Evolutionary conservation across 2,888 invertebrate genomes (phyloP).

Genomic region (Tetranychus piercei): DNA sequence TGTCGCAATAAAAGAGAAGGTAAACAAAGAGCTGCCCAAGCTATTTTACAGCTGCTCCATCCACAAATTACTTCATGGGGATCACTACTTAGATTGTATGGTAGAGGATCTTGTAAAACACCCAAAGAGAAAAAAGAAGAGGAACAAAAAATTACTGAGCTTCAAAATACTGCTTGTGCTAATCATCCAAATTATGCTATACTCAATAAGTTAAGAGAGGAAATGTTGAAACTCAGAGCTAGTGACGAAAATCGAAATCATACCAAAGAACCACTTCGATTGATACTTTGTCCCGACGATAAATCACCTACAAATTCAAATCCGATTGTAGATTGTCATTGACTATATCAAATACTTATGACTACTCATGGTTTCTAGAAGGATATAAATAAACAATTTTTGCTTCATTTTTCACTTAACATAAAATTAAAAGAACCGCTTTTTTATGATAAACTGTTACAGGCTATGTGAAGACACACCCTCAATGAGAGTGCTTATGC

Average conservation of each 20-base stretch:
- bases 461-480: too few relatives aligned
- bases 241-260: background rate
- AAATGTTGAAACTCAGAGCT: slow-evolving; percentile 47
- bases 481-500: too few relatives aligned
- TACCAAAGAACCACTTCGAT: slow-evolving; percentile 2
- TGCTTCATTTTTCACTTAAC: too few relatives aligned
- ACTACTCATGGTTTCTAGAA: too few relatives aligned
- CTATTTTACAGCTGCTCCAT: slow-evolving; percentile 75
- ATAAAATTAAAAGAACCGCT: too few relatives aligned
- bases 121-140: slow-evolving; percentile 78
- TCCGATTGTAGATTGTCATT: too few relatives aligned
- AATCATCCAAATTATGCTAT: slow-evolving; percentile 74
- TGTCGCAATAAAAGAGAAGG: slow-evolving; percentile 92
- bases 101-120: slow-evolving; percentile 69
- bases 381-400: too few relatives aligned
- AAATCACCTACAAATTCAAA: too few relatives aligned
- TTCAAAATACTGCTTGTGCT: slow-evolving; percentile 68
- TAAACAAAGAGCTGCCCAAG: slow-evolving; percentile 85
- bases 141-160: slow-evolving; percentile 72
- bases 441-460: too few relatives aligned
- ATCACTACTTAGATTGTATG: slow-evolving; percentile 74
- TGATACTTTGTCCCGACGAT: background rate
- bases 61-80: slow-evolving; percentile 90
- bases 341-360: too few relatives aligned
- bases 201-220: slow-evolving; percentile 57